Base-by-base conservation (phyloP, 2,797 vertebrate species). In the Anguilla anguilla region DNA sequence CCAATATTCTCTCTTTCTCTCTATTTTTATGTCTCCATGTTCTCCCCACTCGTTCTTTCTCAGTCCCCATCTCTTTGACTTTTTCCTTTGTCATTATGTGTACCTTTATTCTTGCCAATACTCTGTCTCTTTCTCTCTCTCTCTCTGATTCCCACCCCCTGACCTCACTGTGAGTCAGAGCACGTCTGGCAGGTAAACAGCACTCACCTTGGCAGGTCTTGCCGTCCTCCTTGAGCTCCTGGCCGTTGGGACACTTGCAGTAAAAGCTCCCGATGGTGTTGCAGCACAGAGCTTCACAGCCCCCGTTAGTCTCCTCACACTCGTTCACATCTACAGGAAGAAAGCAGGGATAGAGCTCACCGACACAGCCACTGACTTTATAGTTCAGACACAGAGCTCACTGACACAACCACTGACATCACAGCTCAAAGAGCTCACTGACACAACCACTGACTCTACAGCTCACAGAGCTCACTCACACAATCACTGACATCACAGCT, bases 191-290 rank as follows among this genome's bases (percentile, higher is more conserved):
- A 64, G 43, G 31, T 51, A 61, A 25, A 11, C 55, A 35, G 55
- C 49, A 89, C 85, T 28, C 83, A 94, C 94, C 94, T 93, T 92
- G 85, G n/a, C 95, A 96, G 0, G 88, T 72, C 87, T 89, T 94
- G 46, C 93, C 90, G 0, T 94, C 92, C 0, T 57, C 90, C 82
- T 59, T 91, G 77, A 95, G 91, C 86, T 85, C 61, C 69, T 1
- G 86, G 22, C 95, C 93, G 0, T 74, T 49, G 0, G 89, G 85
- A 0, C 94, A 93, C 90, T 84, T 89, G 92, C 95, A 95, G 90
- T 89, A 92, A 91, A 95, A 95, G 88, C 94, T 95, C 5, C 95
- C 94, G 9, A 93, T 61, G 0, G 93, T 93, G 88, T 95, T 95
- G 85, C 67, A 88, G 89, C 94, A 93, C 1, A 10, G 85, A 17